A percentile compares a stretch with the other conserved stretches of the same genome.
Evolutionary conservation across 2,888 invertebrate species (phyloP).

Genomic region (Phania funesta): DNA sequence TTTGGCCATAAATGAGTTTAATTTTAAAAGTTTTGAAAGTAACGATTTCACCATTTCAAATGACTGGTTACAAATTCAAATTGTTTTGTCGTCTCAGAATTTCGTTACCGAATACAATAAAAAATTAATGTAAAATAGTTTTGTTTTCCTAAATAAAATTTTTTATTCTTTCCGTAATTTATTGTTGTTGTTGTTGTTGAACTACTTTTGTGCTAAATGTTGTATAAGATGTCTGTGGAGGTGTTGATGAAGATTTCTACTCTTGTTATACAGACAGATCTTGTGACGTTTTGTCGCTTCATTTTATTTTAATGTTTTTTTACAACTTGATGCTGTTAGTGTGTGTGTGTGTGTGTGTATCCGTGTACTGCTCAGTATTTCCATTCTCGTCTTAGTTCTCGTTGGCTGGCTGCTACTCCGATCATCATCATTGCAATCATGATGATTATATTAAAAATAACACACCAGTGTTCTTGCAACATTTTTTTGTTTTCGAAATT

Average conservation of each 20-base stretch:
- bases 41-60: conserved; percentile 20
- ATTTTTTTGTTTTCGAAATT: conserved; percentile 44
- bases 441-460: not conserved
- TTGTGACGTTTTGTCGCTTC: conserved; percentile 65
- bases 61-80: conserved; percentile 14
- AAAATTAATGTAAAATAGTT: conserved; percentile 3
- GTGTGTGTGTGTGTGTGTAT: not conserved
- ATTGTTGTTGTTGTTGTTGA: conserved; percentile 12
- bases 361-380: conserved; percentile 28
- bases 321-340: not conserved
- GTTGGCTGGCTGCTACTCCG: conserved; percentile 17
- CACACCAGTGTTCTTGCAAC: conserved; percentile 21
- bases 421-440: conserved; percentile 15
- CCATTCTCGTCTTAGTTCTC: conserved; percentile 42
- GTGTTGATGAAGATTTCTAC: conserved; percentile 67
- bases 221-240: conserved; percentile 60
- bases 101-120: conserved; percentile 27
- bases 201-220: conserved; percentile 55
- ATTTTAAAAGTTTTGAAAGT: not conserved
- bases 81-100: conserved; percentile 35
- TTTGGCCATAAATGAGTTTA: too few species aligned
- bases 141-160: conserved; percentile 36
- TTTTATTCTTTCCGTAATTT: conserved; percentile 19
- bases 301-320: conserved; percentile 26
- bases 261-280: conserved; percentile 55